phyloP scores from a whole-genome alignment of 2,888 invertebrate genomes.

The Drosophila helvetica region DNA sequence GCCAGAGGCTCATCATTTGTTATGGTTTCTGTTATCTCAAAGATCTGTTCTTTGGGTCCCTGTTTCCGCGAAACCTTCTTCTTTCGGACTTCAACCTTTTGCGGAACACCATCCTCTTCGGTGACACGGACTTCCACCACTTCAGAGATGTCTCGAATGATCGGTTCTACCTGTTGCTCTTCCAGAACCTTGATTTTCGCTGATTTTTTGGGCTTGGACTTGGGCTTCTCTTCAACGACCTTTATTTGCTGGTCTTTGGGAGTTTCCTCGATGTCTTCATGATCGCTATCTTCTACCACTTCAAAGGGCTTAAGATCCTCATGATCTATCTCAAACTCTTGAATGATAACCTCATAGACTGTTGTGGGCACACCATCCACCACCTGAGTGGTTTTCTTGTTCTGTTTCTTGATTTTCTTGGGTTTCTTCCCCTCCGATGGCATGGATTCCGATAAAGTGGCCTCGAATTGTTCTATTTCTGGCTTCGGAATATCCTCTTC shows the following conservation, averaged over 20 bases:
- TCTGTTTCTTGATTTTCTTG: conserved; percentile 81
- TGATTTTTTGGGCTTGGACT: conserved; percentile 68
- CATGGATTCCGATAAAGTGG: conserved; percentile 76
- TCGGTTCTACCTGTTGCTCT: conserved; percentile 48
- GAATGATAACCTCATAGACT: conserved; percentile 72
- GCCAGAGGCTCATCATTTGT: conserved; percentile 81
- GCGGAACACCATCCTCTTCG: conserved; percentile 78
- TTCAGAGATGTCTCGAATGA: conserved; percentile 62
- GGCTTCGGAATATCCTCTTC: conserved; percentile 81
- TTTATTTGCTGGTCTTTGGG: conserved; percentile 63
- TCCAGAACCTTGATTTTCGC: conserved; percentile 83
- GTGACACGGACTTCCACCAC: conserved; percentile 73
- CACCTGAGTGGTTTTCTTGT: conserved; percentile 78
- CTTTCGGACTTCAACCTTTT: conserved; percentile 83
- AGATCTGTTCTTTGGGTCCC: conserved; percentile 83
- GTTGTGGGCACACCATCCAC: conserved; percentile 73
- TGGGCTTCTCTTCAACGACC: conserved; percentile 54
- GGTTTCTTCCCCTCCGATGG: conserved; percentile 70
- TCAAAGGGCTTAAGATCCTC: conserved; percentile 58
- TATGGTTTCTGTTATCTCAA: conserved; percentile 83
- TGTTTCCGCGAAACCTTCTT: conserved; percentile 83
- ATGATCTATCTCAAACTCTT: conserved; percentile 67
- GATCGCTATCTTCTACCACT: conserved; percentile 12
- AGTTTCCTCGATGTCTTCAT: conserved; percentile 7
- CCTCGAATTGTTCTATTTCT: conserved; percentile 82